Conservation (phyloP, 2,797 vertebrate species). For the Tympanoctomys barrerae region DNA sequence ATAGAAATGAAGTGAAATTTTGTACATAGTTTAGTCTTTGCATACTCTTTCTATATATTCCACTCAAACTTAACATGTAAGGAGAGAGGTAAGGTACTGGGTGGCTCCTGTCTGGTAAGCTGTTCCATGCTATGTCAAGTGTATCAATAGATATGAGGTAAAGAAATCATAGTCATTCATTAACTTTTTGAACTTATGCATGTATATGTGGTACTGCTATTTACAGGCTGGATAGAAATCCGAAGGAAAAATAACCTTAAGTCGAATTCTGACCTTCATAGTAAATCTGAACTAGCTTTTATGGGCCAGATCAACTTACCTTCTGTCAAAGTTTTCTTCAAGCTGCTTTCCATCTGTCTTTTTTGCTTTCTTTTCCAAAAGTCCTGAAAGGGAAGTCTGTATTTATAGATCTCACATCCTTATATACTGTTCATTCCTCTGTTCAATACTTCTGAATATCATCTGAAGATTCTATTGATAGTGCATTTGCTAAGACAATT, state of each 20-base stretch:
- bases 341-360: not conserved
- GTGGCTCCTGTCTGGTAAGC: not conserved
- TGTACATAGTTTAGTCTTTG: not conserved
- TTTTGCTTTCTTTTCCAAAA: not conserved
- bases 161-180: not conserved
- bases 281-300: not conserved
- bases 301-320: not conserved
- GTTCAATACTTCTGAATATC: not conserved
- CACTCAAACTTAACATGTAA: not conserved
- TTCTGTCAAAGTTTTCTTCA: not conserved
- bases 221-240: not conserved
- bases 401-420: not conserved
- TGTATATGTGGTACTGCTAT: not conserved
- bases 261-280: not conserved
- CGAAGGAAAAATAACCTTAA: not conserved
- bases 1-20: not conserved
- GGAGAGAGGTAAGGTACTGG: not conserved
- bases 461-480: not conserved
- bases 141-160: not conserved
- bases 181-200: not conserved
- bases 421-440: not conserved
- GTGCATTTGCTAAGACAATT: not conserved
- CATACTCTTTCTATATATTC: accelerated
- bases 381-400: not conserved
- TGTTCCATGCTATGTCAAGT: not conserved